Percentiles rank a stretch among this genome's conserved stretches.
Evolutionary conservation across 1,140 invertebrate species (phyloP).

Genomic region (Rhagoletis pomonella): DNA sequence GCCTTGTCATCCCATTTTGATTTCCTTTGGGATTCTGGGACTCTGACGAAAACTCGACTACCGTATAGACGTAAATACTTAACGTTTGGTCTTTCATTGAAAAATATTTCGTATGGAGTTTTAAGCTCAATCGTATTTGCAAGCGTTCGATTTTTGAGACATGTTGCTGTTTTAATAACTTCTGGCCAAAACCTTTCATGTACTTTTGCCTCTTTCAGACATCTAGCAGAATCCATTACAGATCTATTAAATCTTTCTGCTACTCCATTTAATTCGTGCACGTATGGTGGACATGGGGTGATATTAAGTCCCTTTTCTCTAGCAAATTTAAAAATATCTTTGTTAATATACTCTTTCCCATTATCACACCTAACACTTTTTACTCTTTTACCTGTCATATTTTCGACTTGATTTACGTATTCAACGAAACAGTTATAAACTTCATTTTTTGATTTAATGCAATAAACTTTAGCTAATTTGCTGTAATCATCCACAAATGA

Average conservation of each 20-base stretch:
- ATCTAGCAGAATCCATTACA: not conserved
- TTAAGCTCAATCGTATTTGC: not conserved
- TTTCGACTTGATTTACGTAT: slow-evolving; percentile 9
- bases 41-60: not conserved
- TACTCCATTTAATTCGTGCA: not conserved
- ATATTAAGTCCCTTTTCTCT: not conserved
- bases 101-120: slow-evolving; percentile 20
- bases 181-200: not conserved
- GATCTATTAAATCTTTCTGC: not conserved
- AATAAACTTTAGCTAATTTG: no score
- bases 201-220: not conserved
- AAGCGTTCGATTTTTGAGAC: not conserved
- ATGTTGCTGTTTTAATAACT: not conserved
- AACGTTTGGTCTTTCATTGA: not conserved
- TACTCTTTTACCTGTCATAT: not conserved
- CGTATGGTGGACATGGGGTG: not conserved
- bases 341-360: not conserved
- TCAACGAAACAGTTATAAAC: not conserved
- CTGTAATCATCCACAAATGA: no score
- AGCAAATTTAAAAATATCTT: not conserved
- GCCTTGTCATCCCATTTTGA: not conserved
- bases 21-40: not conserved
- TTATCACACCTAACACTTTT: not conserved
- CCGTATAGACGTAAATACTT: not conserved
- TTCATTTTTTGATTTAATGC: no score